phyloP scores from a whole-genome alignment of 1,140 invertebrate genomes.

The Galleria mellonella region DNA sequence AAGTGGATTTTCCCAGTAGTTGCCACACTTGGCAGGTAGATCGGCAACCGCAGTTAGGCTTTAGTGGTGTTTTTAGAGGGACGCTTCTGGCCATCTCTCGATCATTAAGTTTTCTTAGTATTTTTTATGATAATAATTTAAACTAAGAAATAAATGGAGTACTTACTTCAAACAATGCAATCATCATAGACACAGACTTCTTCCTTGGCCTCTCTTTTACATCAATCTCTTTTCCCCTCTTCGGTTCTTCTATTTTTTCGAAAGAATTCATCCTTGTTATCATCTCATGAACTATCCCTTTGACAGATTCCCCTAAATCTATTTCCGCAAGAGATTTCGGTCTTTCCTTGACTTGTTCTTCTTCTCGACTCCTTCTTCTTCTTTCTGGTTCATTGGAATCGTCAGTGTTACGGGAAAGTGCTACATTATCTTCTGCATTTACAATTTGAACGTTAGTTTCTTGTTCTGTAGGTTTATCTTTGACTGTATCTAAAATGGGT shows the following conservation, averaged over 20 bases:
- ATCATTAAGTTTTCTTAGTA: too few relatives aligned
- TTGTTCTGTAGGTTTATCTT: background rate
- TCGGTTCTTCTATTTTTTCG: conserved; percentile 22
- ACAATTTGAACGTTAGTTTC: background rate
- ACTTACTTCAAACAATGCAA: conserved; percentile 54
- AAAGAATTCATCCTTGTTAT: conserved; percentile 42
- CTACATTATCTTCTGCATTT: background rate
- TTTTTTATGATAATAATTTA: too few relatives aligned
- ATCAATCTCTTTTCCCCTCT: conserved; percentile 21
- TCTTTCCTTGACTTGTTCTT: conserved; percentile 13
- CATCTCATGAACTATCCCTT: conserved; percentile 40
- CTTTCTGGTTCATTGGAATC: background rate
- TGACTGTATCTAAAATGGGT: background rate
- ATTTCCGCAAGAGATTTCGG: conserved; percentile 38
- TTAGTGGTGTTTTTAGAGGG: too few relatives aligned
- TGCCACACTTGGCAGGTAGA: too few relatives aligned
- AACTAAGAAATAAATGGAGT: too few relatives aligned
- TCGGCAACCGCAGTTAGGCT: too few relatives aligned
- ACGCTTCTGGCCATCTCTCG: too few relatives aligned
- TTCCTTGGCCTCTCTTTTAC: conserved; percentile 31
- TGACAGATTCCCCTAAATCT: conserved; percentile 33
- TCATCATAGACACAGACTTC: conserved; percentile 41
- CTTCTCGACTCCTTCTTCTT: background rate
- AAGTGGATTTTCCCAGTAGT: too few relatives aligned
- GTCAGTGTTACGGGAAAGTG: background rate